These are phyloP conservation scores for Diplolepis rosae DNA, from an alignment of 2,888 invertebrate genomes.

Conservation along the genomic window DNA sequence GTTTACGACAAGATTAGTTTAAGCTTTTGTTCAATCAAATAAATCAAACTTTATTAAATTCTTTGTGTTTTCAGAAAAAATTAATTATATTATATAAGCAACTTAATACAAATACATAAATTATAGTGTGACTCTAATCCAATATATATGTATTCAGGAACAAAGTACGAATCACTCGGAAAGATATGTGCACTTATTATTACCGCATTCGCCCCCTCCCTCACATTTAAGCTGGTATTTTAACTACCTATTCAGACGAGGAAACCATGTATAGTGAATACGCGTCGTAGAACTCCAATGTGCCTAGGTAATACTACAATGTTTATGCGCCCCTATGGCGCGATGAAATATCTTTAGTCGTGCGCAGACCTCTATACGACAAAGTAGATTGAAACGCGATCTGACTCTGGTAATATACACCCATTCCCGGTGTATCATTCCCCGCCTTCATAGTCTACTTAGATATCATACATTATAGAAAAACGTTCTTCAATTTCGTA, in stretches of 20 bases:
- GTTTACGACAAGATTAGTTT: too few species aligned
- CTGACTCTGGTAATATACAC: slow-evolving; percentile 17
- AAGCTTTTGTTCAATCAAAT: too few species aligned
- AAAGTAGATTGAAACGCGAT: slow-evolving; percentile 13
- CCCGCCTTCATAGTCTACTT: not conserved
- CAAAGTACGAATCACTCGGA: not conserved
- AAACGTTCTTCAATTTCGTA: not conserved
- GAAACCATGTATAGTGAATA: slow-evolving; percentile 6
- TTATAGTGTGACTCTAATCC: not conserved
- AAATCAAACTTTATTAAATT: too few species aligned
- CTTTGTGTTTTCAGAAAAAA: too few species aligned
- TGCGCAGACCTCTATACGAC: slow-evolving; percentile 15
- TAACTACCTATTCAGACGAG: slow-evolving; percentile 15
- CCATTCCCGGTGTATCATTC: slow-evolving; percentile 3
- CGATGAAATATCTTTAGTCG: slow-evolving; percentile 26
- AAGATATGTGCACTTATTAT: slow-evolving; percentile 4
- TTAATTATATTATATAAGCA: too few species aligned
- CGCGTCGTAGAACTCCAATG: slow-evolving; percentile 4
- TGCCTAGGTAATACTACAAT: not conserved
- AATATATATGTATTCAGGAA: not conserved
- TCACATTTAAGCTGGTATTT: slow-evolving; percentile 7
- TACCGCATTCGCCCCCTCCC: slow-evolving; percentile 4
- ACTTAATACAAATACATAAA: too few species aligned
- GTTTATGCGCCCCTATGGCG: slow-evolving; percentile 19
- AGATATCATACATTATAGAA: not conserved